Evolutionary conservation across 1,140 invertebrate genomes (phyloP).

Genomic region (Mycetomoellerius zeteki): DNA sequence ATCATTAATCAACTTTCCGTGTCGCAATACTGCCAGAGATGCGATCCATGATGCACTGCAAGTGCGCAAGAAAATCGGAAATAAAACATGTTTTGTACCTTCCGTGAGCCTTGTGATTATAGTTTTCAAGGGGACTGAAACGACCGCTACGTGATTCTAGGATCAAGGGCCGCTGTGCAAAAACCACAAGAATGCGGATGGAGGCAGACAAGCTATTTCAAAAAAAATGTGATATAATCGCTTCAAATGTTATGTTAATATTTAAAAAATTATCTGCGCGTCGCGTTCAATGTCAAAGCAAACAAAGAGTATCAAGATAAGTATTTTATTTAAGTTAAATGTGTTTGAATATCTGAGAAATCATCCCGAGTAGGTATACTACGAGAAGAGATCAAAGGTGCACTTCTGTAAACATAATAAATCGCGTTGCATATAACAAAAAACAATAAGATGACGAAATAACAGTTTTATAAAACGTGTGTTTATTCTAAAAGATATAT

Average conservation of each 20-base stretch:
- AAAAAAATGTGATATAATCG: neutral
- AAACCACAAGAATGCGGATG: slow-evolving; percentile 46
- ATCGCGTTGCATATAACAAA: neutral
- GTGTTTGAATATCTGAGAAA: neutral
- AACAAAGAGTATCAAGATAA: neutral
- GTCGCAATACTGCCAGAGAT: neutral
- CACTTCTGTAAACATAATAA: slow-evolving; percentile 13
- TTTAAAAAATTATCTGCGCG: neutral
- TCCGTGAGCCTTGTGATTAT: neutral
- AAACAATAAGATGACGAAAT: neutral
- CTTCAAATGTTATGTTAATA: slow-evolving; percentile 1
- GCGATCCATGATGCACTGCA: neutral
- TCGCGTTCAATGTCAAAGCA: neutral
- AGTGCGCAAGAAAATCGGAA: slow-evolving; percentile 7
- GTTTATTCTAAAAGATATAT: neutral
- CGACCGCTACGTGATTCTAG: neutral
- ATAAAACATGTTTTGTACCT: slow-evolving; percentile 9
- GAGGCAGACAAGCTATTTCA: neutral
- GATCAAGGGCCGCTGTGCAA: neutral
- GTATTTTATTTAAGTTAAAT: neutral
- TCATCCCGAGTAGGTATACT: neutral
- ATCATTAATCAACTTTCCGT: slow-evolving; percentile 10
- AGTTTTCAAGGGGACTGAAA: slow-evolving; percentile 16
- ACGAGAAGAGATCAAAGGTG: neutral
- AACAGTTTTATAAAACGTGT: neutral